Percentiles rank a stretch among this genome's conserved stretches.
These are phyloP conservation scores for Procavia capensis DNA, from an alignment of 2,113 vertebrate genomes.

Conservation along the genomic window DNA sequence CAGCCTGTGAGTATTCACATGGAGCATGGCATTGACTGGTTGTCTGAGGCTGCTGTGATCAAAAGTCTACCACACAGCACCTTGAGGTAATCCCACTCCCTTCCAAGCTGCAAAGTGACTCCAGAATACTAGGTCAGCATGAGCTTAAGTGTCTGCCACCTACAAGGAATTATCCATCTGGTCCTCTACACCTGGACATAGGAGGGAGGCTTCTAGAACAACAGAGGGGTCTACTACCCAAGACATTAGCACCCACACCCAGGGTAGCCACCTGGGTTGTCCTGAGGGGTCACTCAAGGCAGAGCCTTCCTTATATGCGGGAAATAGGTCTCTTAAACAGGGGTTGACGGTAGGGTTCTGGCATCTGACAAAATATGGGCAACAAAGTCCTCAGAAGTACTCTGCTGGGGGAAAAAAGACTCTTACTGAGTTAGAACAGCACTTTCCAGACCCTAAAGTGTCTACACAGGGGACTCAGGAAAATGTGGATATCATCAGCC, in stretches of 20 bases:
- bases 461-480: not conserved
- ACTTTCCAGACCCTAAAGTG: not conserved
- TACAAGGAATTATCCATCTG: not conserved
- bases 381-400: not conserved
- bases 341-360: not conserved
- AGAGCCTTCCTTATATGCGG: not conserved
- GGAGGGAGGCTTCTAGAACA: not conserved
- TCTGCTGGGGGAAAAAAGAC: not conserved
- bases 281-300: not conserved
- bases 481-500: not conserved
- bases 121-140: not conserved
- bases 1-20: fast-evolving
- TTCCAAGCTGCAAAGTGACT: not conserved
- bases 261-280: not conserved
- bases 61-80: not conserved
- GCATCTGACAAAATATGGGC: not conserved
- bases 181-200: not conserved
- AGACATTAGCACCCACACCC: too few species aligned
- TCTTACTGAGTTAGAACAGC: not conserved
- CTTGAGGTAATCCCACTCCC: not conserved
- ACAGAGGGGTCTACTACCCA: not conserved
- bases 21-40: fast-evolving
- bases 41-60: not conserved
- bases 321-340: not conserved
- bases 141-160: not conserved